A percentile compares a stretch with the other conserved stretches of the same genome.
Conservation (phyloP, 1,140 invertebrate genomes). For the Polyergus mexicanus region DNA sequence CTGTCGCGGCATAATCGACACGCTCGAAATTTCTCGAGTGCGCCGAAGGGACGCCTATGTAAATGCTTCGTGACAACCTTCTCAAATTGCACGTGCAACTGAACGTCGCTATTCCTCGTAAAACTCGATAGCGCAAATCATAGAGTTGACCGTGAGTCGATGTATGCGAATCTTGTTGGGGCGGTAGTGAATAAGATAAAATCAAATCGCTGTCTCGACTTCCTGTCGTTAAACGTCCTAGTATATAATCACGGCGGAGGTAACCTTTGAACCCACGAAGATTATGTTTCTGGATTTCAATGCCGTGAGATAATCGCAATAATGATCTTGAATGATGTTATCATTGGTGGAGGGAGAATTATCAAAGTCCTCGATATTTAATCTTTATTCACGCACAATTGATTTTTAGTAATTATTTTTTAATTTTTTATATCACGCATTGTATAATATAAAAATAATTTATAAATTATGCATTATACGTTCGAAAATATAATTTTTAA, state of each 20-base stretch:
- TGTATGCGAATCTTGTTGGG: background rate
- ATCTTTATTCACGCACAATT: background rate
- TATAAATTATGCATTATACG: background rate
- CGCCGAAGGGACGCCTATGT: constrained; percentile 34
- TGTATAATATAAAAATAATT: too few species aligned
- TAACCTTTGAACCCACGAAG: constrained; percentile 32
- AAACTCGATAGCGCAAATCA: constrained; percentile 46
- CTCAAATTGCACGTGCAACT: constrained; percentile 53
- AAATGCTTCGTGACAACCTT: constrained; percentile 57
- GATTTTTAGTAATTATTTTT: constrained; percentile 3
- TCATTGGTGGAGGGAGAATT: background rate
- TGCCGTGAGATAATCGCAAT: background rate
- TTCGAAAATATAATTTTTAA: background rate
- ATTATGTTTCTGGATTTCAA: constrained; percentile 46
- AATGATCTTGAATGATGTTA: constrained; percentile 4
- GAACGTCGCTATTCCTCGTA: constrained; percentile 12
- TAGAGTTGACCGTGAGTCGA: constrained; percentile 12
- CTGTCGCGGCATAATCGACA: constrained; percentile 3
- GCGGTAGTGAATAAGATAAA: constrained; percentile 39
- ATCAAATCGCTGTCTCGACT: constrained; percentile 41
- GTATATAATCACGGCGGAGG: constrained; percentile 28
- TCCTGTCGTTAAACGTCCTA: constrained; percentile 35
- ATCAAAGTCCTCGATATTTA: background rate
- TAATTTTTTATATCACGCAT: too few species aligned
- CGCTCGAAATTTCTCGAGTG: background rate